Evolutionary conservation across 2,888 invertebrate genomes (phyloP), one percentile per base, ranked within the genome.

Genomic region (Mellilla xanthometata): DNA sequence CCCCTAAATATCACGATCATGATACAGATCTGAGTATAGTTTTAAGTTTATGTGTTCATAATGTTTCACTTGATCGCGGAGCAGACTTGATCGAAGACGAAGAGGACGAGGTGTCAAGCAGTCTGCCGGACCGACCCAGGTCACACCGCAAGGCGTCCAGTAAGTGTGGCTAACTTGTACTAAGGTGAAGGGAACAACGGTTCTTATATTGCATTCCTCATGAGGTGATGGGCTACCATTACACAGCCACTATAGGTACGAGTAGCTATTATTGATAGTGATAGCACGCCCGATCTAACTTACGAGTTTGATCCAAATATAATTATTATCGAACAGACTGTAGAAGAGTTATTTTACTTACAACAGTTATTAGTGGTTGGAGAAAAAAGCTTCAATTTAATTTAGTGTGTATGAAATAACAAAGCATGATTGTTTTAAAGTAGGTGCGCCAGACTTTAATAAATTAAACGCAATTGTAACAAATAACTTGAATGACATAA

Each of bases 51-150:
- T 65, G 57, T 72, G 70, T 60, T 65, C 66, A 66, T 65, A 60
- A 60, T 61, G 8, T 48, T 48, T 54, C 62, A 32, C 41, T 61
- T 62, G 51, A 58, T 62, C 67, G 57, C 60, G 73, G 72, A 67
- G 70, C 85, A 92, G 92, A 92, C 77, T 87, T 92, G 65, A 81
- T 91, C 68, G 92, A 91, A 77, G 90, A 82, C 52, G 91, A 91
- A 60, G 91, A 92, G 67, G 91, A 91, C 85, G 87, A 84, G 58
- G 86, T 86, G 42, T 76, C 77, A 68, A 83, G 81, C 79, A 86
- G 78, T 73, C 75, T 84, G 60, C 85, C 87, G 52, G 85, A 83
- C 58, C 78, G 81, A 68, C 81, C 72, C 38, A 76, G 86, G 53
- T 74, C 85, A 49, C 81, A 86, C 67, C 88, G 91, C 70, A 91